Evolutionary conservation across 2,797 vertebrate genomes (phyloP).

Genomic region (Yasuhikotakia modesta): DNA sequence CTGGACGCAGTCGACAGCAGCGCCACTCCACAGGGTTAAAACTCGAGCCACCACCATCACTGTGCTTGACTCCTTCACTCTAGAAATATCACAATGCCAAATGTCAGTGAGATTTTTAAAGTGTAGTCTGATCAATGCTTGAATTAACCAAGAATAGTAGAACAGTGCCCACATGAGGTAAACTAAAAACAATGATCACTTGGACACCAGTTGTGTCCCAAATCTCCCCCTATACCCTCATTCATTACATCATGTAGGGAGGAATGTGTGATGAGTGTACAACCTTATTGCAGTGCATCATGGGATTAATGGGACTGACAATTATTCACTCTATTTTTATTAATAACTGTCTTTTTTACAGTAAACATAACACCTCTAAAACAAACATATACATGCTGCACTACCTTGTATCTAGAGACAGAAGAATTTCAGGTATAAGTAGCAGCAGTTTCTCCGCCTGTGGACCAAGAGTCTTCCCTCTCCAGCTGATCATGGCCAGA

Average conservation of each 20-base stretch:
- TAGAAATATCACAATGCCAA: conserved; percentile 60
- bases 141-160: background rate
- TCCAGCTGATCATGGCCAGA: conserved; percentile 93
- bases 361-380: background rate
- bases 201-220: too few species aligned
- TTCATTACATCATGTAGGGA: too few species aligned
- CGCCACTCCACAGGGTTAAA: conserved; percentile 87
- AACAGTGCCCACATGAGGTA: too few species aligned
- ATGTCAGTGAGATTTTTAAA: background rate
- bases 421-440: conserved; percentile 78
- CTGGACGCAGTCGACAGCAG: conserved; percentile 80
- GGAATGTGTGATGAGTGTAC: too few species aligned
- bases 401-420: conserved; percentile 85
- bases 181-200: too few species aligned
- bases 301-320: too few species aligned
- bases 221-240: too few species aligned
- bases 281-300: too few species aligned
- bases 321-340: too few species aligned
- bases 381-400: background rate
- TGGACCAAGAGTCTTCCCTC: conserved; percentile 69
- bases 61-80: conserved; percentile 88
- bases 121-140: background rate
- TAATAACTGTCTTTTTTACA: background rate
- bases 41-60: conserved; percentile 87
- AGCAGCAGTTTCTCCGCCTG: conserved; percentile 82